A percentile compares a stretch with the other conserved stretches of the same genome.
phyloP scores from a whole-genome alignment of 2,888 invertebrate genomes.

The Cistogaster globosa region DNA sequence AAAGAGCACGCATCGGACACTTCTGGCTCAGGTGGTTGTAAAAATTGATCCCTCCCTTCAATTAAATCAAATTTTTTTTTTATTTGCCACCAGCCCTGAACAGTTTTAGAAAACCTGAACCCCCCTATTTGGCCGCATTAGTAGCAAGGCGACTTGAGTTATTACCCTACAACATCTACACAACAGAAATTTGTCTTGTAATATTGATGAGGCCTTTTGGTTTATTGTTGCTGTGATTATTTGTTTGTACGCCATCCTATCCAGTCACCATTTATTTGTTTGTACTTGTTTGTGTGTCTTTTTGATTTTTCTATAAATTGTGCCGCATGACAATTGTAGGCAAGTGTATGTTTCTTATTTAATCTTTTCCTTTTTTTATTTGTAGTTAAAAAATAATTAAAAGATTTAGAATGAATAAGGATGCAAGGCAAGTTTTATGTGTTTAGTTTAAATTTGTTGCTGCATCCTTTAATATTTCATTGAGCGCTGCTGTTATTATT shows the following conservation, averaged over 20 bases:
- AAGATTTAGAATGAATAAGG: conserved; percentile 37
- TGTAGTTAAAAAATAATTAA: conserved; percentile 26
- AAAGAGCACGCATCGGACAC: too few species aligned
- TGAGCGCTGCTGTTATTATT: not conserved
- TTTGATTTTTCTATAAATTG: conserved; percentile 39
- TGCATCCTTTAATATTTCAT: conserved; percentile 2
- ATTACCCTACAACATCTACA: conserved; percentile 48
- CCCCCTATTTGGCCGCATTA: conserved; percentile 2
- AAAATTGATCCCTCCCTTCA: too few species aligned
- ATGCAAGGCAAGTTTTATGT: conserved; percentile 42
- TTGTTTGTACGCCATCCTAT: conserved; percentile 23
- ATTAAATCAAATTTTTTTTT: too few species aligned
- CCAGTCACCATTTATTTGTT: conserved; percentile 18
- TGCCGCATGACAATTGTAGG: conserved; percentile 41
- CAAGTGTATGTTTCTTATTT: conserved; percentile 14
- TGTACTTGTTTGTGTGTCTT: not conserved
- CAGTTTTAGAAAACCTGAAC: too few species aligned
- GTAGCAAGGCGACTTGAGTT: conserved; percentile 47
- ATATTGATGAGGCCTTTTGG: conserved; percentile 59
- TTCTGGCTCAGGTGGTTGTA: too few species aligned
- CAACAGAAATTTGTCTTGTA: conserved; percentile 69
- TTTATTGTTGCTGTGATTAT: conserved; percentile 46
- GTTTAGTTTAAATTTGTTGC: conserved; percentile 7
- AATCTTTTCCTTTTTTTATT: not conserved
- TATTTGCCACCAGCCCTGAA: too few species aligned